Evolutionary conservation across 2,888 invertebrate genomes (phyloP).

Genomic region (Tetanocera ferruginea): DNA sequence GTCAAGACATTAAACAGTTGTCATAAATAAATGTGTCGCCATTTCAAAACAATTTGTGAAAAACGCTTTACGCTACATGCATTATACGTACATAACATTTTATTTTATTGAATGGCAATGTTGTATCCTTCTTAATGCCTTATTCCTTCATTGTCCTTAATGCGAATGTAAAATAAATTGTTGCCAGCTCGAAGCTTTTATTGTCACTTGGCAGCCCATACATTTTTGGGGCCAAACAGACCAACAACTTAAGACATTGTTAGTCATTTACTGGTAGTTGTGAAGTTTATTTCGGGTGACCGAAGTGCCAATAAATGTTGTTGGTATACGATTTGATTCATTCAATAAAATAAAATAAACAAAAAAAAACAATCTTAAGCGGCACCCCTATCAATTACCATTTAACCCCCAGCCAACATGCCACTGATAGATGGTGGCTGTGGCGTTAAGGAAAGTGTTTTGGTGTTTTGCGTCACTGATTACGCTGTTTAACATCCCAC

Average conservation of each 20-base stretch:
- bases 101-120: constrained; percentile 7
- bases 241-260: constrained; percentile 23
- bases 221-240: neutral
- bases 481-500: constrained; percentile 59
- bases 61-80: constrained; percentile 25
- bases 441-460: constrained; percentile 18
- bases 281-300: constrained; percentile 41
- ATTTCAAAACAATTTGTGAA: constrained; percentile 45
- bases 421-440: constrained; percentile 4
- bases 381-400: constrained; percentile 41
- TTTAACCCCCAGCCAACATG: neutral
- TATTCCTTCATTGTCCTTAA: constrained; percentile 19
- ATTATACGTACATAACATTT: constrained; percentile 7
- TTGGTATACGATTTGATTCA: constrained; percentile 28
- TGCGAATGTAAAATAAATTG: constrained; percentile 26
- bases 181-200: neutral
- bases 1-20: constrained; percentile 51
- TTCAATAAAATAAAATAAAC: constrained; percentile 46
- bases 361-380: constrained; percentile 30
- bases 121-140: neutral
- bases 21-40: constrained; percentile 59
- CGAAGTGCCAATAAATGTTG: constrained; percentile 42
- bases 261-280: constrained; percentile 36
- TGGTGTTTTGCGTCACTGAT: constrained; percentile 26
- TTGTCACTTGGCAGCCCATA: neutral